Evolutionary conservation across 1,140 invertebrate species (phyloP).

Genomic region (Kradibia gibbosae): DNA sequence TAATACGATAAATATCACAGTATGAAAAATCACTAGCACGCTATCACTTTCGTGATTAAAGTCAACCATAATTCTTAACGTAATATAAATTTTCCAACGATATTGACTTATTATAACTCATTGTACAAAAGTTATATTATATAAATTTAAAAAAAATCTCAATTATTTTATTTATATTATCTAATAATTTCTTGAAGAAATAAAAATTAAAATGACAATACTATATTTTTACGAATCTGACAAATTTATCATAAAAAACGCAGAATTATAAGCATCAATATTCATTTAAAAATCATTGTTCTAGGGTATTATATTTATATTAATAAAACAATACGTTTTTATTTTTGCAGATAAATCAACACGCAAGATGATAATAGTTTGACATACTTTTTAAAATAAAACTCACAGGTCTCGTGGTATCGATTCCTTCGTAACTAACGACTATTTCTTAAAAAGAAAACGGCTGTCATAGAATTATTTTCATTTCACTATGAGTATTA

Average conservation of each 20-base stretch:
- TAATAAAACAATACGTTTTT: neutral
- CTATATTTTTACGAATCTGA: too few species aligned
- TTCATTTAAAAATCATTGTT: too few species aligned
- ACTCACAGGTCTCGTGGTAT: slow-evolving; percentile 18
- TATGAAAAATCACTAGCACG: neutral
- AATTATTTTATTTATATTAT: too few species aligned
- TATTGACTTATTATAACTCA: too few species aligned
- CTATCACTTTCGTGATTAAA: neutral
- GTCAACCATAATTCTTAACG: too few species aligned
- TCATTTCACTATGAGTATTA: neutral
- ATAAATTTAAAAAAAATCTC: too few species aligned
- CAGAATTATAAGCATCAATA: too few species aligned
- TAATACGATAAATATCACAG: slow-evolving; percentile 17
- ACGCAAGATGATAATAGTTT: slow-evolving; percentile 9
- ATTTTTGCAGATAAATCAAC: neutral
- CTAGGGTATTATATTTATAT: neutral
- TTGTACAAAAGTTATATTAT: too few species aligned
- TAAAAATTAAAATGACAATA: too few species aligned
- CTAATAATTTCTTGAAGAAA: too few species aligned
- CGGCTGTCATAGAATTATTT: neutral
- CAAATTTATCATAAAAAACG: too few species aligned
- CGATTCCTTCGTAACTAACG: neutral
- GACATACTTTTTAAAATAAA: slow-evolving; percentile 55
- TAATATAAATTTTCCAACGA: too few species aligned
- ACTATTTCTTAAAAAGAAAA: neutral